Evolutionary conservation across 2,113 vertebrate genomes (phyloP).

Genomic region (Balaeniceps rex): DNA sequence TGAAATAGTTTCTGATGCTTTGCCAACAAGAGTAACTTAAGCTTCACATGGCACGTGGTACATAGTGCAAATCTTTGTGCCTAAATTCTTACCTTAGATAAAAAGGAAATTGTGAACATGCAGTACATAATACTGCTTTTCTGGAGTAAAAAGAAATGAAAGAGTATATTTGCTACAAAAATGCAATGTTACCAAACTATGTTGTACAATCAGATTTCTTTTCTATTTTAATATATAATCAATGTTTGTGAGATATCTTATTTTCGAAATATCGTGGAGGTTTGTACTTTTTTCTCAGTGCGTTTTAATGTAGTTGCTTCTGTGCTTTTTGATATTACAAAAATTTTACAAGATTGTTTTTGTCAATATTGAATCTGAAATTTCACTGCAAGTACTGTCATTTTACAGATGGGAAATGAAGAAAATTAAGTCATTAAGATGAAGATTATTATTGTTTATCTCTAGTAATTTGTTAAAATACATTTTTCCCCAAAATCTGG

Average conservation of each 20-base stretch:
- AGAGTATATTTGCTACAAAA: background rate
- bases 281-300: background rate
- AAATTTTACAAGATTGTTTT: background rate
- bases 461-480: background rate
- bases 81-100: constrained; percentile 29
- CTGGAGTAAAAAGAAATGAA: background rate
- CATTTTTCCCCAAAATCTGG: background rate
- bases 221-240: background rate
- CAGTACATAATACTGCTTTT: background rate
- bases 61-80: constrained; percentile 64
- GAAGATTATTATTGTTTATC: background rate
- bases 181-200: background rate
- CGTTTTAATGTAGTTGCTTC: background rate
- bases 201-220: background rate
- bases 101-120: constrained; percentile 22
- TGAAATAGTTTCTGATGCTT: constrained; percentile 83
- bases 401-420: background rate
- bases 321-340: background rate
- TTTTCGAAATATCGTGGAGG: background rate
- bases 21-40: constrained; percentile 76
- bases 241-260: background rate
- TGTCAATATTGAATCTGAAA: background rate
- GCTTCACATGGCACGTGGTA: constrained; percentile 72
- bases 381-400: background rate
- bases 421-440: background rate